Base-by-base conservation (phyloP, 2,113 vertebrate species). In the Puntigrus tetrazona region DNA sequence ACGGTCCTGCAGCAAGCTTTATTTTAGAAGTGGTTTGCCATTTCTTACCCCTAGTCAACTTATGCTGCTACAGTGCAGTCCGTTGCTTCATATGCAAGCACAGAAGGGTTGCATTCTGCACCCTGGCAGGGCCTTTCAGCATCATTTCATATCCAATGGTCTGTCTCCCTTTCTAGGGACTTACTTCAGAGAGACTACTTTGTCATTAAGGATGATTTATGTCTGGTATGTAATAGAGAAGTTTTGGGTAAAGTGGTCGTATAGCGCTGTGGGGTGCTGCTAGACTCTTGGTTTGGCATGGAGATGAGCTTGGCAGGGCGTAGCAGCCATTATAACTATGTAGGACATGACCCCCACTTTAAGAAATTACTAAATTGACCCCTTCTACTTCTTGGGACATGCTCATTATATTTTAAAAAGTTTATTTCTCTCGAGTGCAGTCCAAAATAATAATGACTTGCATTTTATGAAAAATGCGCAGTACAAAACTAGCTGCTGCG, bases 131-230 rank as follows among this genome's bases (percentile, higher is more conserved):
- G 52, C 83, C 88, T 87, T 86, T 88, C 78, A 80, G 78, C 83
- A 57, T 89, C 45, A 79, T 89, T 91, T 88, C 75, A 77, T 78
- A 29, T 55, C 67, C 80, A 88, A 57, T 84, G 70, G 59, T 55
- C 83, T 31, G 10, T 86, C 72, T 88, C 52, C 78, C n/a, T 36
- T 84, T 87, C 84, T 78, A 63, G 14, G 41, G 27, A 45, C 85
- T 87, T 81, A 25, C 80, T 86, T 86, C 41, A 34, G 85, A 89
- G 81, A 79, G 72, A 84, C 81, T 79, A 74, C 61, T 16, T 82
- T 86, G 88, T 87, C 72, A 50, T 67, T 69, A 78, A 45, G 50
- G 41, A 74, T 81, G 84, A 91, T 92, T 89, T 90, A 89, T 90
- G 81, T 83, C 36, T 59, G 36, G 88, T 14, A 65, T 43, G 52